A percentile compares a stretch with the other conserved stretches of the same genome.
These are phyloP conservation scores for Apodemus speciosus DNA, from an alignment of 2,113 vertebrate species.

Conservation along the genomic window DNA sequence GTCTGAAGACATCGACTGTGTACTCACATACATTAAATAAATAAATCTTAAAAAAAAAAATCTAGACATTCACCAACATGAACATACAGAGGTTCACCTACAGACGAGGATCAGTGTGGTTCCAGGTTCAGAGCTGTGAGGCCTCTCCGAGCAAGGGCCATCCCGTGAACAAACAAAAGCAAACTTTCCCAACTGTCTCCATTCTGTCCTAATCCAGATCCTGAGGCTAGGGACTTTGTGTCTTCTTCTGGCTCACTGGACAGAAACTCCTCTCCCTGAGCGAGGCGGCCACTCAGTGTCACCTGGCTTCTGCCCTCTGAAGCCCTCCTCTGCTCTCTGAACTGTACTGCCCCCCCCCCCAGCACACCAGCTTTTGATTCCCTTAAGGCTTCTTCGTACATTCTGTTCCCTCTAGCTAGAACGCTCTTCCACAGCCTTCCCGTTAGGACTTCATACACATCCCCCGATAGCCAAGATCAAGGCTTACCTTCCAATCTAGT, in stretches of 20 bases:
- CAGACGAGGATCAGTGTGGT: neutral
- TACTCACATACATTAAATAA: too few relatives aligned
- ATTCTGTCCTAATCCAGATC: neutral
- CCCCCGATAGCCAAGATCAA: slow-evolving; percentile 14
- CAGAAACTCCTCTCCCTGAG: neutral
- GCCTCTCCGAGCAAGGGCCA: neutral
- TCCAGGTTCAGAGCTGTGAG: neutral
- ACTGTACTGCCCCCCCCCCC: neutral
- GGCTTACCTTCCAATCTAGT: neutral
- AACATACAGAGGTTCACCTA: neutral
- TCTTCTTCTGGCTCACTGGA: neutral
- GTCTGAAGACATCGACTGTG: too few relatives aligned
- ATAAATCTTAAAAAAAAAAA: neutral
- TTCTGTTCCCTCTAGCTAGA: slow-evolving; percentile 25
- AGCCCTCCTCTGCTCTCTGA: neutral
- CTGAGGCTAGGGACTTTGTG: neutral
- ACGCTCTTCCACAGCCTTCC: neutral
- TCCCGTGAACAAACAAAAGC: neutral
- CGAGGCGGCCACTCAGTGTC: neutral
- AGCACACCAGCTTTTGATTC: neutral
- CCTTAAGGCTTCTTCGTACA: slow-evolving; percentile 30
- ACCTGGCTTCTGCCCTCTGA: neutral
- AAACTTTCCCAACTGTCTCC: neutral
- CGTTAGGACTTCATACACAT: slow-evolving; percentile 17
- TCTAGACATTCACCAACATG: too few relatives aligned